Base-by-base conservation (phyloP, 35 echinoderm and acorn worm species). In the Apostichopus japonicus region DNA sequence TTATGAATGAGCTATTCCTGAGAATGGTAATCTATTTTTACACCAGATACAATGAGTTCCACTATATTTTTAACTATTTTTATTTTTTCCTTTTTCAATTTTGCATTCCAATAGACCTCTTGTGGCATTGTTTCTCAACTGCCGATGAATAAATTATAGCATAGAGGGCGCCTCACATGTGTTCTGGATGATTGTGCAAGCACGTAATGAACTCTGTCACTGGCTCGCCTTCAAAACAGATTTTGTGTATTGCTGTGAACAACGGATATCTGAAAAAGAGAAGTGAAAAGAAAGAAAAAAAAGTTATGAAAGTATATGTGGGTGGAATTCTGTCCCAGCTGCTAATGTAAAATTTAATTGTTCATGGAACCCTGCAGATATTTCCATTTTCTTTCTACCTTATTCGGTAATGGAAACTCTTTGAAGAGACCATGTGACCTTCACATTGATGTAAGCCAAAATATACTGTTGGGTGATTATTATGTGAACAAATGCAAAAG, bases 201-300 rank as follows among this genome's bases (percentile, higher is more conserved):
- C 95, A 99, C 62, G 83, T 53, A 54, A 99, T 95, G 56, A 99
- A 75, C 44, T 99, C 62, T 13, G 62, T 77, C 1, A 95, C 59
- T 83, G 93, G 87, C 10, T 93, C 78, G 9, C 84, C 95, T 33
- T 93, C 84, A 76, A 93, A 96, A 65, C 97, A 99, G 73, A 99
- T 96, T 33, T 93, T 96, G 92, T 95, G 93, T 63, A 99, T 86
- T 24, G 97, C 97, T 27, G 97, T 99, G 77, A 99, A 95, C 21
- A 99, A 76, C 73, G 97, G 97, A 79, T 91, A 99, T 61, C 97
- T 99, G 93, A 9, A 94, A 88, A 70, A 55, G 87, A 90, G 58
- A 90, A 90, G 10, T 33, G n/a, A 13, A 6, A 71, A 21, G 83
- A 9, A 19, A 67, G 16, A 65, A 17, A 65, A 19, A 67, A 17